Base-by-base conservation (phyloP, 2,797 vertebrate species). In the Poeciliopsis gracilis region DNA sequence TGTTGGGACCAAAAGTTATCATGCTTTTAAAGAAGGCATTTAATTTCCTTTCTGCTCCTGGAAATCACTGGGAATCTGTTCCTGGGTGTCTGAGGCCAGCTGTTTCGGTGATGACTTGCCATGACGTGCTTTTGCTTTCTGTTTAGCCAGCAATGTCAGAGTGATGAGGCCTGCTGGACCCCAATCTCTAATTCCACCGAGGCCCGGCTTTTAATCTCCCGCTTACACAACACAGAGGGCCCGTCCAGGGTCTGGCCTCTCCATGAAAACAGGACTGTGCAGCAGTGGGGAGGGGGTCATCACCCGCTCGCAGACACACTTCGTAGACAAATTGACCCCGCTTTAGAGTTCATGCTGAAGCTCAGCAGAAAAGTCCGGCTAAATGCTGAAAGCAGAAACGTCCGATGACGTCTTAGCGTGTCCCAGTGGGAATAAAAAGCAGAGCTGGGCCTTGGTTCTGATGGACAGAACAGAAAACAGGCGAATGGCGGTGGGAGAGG, bases 301-400 rank as follows among this genome's bases (percentile, higher is more conserved):
- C 77, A 77, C 82, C 88, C 90, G 73, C 51, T 75, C 75, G 88
- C 83, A 88, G 87, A 92, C 85, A 84, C 90, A 85, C 85, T 87
- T 84, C 13, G 3, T 47, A 79, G 81, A 80, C 77, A 75, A 72
- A 76, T 53, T 59, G 77, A 87, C 83, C 77, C 74, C 15, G 63
- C 78, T 85, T 86, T 72, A 72, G 30, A 86, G 84, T 81, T 85
- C 69, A 28, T 76, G 80, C 82, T 87, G 87, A 88, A 90, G 82
- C 53, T 72, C 85, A 86, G 79, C 82, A 78, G 88, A 89, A 38
- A 86, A 87, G 84, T 87, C 30, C 84, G 72, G 73, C 84, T 90
- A 90, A 92, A 92, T 86, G 88, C 86, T 88, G 87, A 92, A 94
- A 92, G 89, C 85, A 93, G 90, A 93, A 91, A 93, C 91, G 90